Evolutionary conservation across 1,140 invertebrate genomes (phyloP).

Genomic region (Proctacanthus coquilletti): DNA sequence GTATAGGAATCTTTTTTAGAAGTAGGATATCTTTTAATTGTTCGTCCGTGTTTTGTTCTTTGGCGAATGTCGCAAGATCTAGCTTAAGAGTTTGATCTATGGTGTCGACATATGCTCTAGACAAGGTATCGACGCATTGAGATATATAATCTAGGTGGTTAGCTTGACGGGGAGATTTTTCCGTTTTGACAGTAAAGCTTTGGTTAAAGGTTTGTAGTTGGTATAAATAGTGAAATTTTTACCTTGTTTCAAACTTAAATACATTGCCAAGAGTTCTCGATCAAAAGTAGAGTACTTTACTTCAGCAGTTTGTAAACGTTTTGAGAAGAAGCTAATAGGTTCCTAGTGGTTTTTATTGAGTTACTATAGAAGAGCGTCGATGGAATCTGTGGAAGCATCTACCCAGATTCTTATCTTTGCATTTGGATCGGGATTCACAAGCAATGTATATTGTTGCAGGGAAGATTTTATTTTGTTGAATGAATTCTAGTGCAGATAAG

Average conservation of each 20-base stretch:
- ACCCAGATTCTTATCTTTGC: constrained; percentile 9
- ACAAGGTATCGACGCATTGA: background rate
- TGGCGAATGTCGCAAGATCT: background rate
- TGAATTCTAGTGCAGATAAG: no score
- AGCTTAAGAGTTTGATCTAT: no score
- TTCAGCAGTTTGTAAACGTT: constrained; percentile 17
- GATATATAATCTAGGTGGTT: constrained; percentile 1
- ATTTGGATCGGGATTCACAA: constrained; percentile 12
- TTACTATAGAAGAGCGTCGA: constrained; percentile 21
- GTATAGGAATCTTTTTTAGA: background rate
- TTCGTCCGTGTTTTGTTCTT: background rate
- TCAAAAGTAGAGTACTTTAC: constrained; percentile 20
- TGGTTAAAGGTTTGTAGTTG: constrained; percentile 12
- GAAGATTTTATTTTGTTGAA: constrained; percentile 10
- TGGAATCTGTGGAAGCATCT: constrained; percentile 16
- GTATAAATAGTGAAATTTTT: constrained; percentile 10
- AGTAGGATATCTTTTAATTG: background rate
- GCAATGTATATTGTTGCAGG: constrained; percentile 15
- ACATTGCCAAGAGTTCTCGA: constrained; percentile 23
- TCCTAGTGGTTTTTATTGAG: constrained; percentile 9
- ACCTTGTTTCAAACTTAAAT: constrained; percentile 11
- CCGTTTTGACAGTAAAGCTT: constrained; percentile 7
- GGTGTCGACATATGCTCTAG: constrained; percentile 2
- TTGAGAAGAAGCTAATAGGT: constrained; percentile 28
- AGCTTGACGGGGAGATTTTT: constrained; percentile 3